Evolutionary conservation across 2,888 invertebrate genomes (phyloP), one percentile per base, ranked within the genome.

Genomic region (Aricia artaxerxes): DNA sequence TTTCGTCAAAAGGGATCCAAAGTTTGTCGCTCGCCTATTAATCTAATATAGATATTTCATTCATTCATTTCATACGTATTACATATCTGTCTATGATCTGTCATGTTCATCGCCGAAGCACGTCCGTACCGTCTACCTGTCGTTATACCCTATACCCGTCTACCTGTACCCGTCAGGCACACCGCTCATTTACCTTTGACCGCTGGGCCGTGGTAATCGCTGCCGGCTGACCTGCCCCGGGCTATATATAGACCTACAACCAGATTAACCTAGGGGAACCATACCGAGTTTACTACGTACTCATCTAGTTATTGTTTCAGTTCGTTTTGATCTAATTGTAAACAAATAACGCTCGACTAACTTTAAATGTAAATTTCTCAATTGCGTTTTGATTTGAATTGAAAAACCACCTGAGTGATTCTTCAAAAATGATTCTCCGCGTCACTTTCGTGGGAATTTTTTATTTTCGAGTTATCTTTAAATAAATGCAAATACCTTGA

Each of bases 101-200:
- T 61, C 4, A 4, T 13, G 57, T 57, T 57, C 13, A 57, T 57
- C 16, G 57, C 16, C 57, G 16, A 57, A 57, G 57, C 57, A 57
- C 57, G 16, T 57, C 57, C 16, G 57, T 57, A 53, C 13, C 16
- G 57, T 57, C 13, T 57, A 57, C 57, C 57, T 57, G 57, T 53
- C 53, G 44, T 7, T 49, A 49, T 49, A 9, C 49, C 49, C 49
- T 49, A 11, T 57, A 57, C 16, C 57, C 13, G 53, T 61, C 24
- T 61, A 61, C 24, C 24, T n/a, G n/a, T 31, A 24, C 69, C 35
- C 31, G 69, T 69, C 69, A 31, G 31, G 4, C 69, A 38, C 75
- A 24, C 44, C 75, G 44, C 49, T 75, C 75, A n/a, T n/a, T 11
- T 35, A n/a, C 75, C 78, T 78, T 78, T 78, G 78, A 78, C 73